Evolutionary conservation across 2,888 invertebrate genomes (phyloP), one percentile per base, ranked within the genome.

Genomic region (Candidula unifasciata): DNA sequence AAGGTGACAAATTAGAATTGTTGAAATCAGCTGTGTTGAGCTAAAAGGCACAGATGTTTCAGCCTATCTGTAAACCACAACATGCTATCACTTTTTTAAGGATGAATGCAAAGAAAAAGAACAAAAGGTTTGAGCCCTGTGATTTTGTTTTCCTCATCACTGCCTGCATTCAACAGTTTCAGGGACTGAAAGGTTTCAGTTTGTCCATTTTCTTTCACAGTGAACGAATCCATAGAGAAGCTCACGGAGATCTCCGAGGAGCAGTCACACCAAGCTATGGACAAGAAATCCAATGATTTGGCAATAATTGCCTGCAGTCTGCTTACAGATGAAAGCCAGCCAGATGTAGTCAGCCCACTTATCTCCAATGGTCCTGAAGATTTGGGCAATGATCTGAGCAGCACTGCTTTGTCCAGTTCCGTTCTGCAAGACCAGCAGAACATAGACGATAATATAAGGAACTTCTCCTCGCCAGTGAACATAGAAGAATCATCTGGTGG

Each of bases 301-400:
- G 84, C 84, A 33, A 37, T 57, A 24, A 84, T 84, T n/a, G 84
- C 84, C 8, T 80, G 80, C 66, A 80, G 84, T 73, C 68, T 84
- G 16, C 54, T 84, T 37, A 52, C 37, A 80, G 68, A 78, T 44
- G 69, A 83, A 77, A 64, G 54, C 52, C 44, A 27, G 21, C 44
- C 66, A 3, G 52, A 30, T 54, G 18, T 54, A 2, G 66, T 30
- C 66, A 79, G 37, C 16, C 66, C 66, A 27, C 44, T 44, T 68
- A 44, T 79, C 27, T 79, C 37, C 27, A 66, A 66, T 10, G 44
- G 18, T 52, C 57, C 66, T 27, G 66, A 66, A 54, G 54, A 21
- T 66, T 37, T 52, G 16, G 35, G 44, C 24, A 21, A 33, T 64
- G 66, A 66, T 33, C 27, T 64, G 21, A 44, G 44, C 37, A 52